These are phyloP conservation scores for Rattus rattus DNA, from an alignment of 2,113 vertebrate species.

Conservation along the genomic window DNA sequence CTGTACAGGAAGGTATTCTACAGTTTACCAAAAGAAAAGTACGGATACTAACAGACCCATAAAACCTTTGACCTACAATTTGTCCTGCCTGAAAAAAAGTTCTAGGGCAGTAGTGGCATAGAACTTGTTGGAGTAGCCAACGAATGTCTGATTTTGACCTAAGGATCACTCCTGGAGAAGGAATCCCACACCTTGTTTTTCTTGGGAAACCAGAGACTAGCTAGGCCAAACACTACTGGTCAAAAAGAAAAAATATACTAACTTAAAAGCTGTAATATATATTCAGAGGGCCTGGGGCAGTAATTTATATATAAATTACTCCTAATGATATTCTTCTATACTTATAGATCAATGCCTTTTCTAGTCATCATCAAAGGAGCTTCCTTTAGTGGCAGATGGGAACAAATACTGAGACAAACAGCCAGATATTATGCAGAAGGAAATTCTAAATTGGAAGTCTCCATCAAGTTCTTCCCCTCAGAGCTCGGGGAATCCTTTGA, in stretches of 20 bases:
- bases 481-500: background rate
- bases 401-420: background rate
- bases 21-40: background rate
- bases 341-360: background rate
- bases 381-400: background rate
- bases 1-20: background rate
- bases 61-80: background rate
- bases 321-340: background rate
- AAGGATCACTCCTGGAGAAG: background rate
- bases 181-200: background rate
- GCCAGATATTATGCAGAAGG: background rate
- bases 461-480: background rate
- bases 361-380: background rate
- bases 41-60: too few species aligned
- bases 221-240: background rate
- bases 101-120: background rate
- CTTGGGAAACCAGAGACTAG: background rate
- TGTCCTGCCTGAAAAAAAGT: background rate
- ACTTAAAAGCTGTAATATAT: too few species aligned
- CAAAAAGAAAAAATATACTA: background rate
- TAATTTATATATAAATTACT: too few species aligned
- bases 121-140: background rate
- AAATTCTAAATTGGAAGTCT: background rate
- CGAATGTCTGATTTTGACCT: background rate
- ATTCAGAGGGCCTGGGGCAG: too few species aligned